Evolutionary conservation across 2,113 vertebrate genomes (phyloP).

Genomic region (Typhlomys cinereus): DNA sequence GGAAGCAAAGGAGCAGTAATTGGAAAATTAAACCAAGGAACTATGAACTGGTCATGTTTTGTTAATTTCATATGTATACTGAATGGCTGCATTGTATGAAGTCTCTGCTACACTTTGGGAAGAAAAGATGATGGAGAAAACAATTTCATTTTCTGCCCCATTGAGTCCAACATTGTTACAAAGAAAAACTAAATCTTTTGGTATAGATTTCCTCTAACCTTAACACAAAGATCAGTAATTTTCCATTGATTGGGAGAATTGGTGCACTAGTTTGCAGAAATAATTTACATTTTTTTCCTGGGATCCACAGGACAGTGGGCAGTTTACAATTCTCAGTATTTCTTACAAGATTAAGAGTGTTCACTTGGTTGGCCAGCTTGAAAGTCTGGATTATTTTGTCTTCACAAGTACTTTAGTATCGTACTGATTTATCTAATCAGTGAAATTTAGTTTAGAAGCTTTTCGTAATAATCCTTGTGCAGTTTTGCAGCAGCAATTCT

Average conservation of each 20-base stretch:
- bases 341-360: not conserved
- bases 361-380: not conserved
- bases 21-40: not conserved
- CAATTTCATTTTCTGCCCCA: constrained; percentile 36
- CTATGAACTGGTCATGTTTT: not conserved
- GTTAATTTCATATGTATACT: not conserved
- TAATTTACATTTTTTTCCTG: not conserved
- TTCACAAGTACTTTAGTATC: not conserved
- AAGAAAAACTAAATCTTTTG: not conserved
- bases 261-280: not conserved
- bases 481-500: not conserved
- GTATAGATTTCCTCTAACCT: not conserved
- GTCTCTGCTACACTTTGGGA: not conserved
- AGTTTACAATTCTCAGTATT: not conserved
- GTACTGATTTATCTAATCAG: constrained; percentile 37
- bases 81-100: not conserved
- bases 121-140: not conserved
- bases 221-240: constrained; percentile 19
- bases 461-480: not conserved
- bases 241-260: not conserved
- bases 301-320: not conserved
- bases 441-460: not conserved
- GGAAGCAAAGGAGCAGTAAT: not conserved
- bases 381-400: not conserved
- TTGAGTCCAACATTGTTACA: not conserved